Conservation (phyloP, 2,797 vertebrate species). For the Sebastes alutus region DNA sequence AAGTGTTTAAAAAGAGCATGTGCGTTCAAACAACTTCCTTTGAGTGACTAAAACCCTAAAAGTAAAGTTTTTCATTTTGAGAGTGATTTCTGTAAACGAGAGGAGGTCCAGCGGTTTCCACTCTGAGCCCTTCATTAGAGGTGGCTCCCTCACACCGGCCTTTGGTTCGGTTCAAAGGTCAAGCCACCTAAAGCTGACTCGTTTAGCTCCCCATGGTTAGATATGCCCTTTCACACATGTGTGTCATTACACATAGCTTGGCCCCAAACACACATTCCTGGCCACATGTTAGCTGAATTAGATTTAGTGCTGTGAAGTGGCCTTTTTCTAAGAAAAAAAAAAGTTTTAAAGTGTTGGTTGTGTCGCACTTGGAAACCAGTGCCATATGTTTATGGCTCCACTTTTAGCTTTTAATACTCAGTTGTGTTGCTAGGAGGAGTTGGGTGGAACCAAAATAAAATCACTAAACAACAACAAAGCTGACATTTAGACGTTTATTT, state of each 20-base stretch:
- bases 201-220: slow-evolving; percentile 61
- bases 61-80: slow-evolving; percentile 57
- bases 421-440: slow-evolving; percentile 71
- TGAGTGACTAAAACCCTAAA: slow-evolving; percentile 40
- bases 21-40: slow-evolving; percentile 33
- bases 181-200: slow-evolving; percentile 65
- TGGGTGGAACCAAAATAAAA: slow-evolving; percentile 63
- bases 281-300: slow-evolving; percentile 72
- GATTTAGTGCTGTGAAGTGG: slow-evolving; percentile 67
- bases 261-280: slow-evolving; percentile 64
- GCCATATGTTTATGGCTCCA: slow-evolving; percentile 79
- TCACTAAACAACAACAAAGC: slow-evolving; percentile 67
- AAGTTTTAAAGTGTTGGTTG: slow-evolving; percentile 66
- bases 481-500: slow-evolving; percentile 40
- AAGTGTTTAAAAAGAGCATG: slow-evolving; percentile 19
- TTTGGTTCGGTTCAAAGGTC: slow-evolving; percentile 73
- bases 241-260: slow-evolving; percentile 72
- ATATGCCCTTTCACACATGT: slow-evolving; percentile 72
- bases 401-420: slow-evolving; percentile 81
- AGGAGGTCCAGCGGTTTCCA: slow-evolving; percentile 46
- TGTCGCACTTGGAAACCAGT: slow-evolving; percentile 64
- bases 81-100: slow-evolving; percentile 63
- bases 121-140: slow-evolving; percentile 72
- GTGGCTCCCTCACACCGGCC: slow-evolving; percentile 54
- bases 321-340: slow-evolving; percentile 46